phyloP scores from a whole-genome alignment of 2,797 vertebrate genomes.

The Gallirallus australis region DNA sequence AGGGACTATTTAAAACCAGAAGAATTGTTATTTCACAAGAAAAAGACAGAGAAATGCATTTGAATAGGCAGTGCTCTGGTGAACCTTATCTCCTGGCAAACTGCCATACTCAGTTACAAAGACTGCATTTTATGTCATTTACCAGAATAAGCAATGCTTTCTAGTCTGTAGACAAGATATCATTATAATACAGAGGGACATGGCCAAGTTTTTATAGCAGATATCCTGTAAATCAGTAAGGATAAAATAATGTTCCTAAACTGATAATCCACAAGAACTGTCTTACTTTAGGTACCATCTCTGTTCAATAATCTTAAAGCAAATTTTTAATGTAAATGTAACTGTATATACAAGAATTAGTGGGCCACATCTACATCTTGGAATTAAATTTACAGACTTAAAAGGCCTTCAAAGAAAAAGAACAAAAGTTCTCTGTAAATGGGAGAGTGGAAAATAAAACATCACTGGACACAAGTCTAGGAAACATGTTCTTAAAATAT shows the following conservation, averaged over 20 bases:
- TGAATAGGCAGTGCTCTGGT: neutral
- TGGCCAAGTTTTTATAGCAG: neutral
- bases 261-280: neutral
- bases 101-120: neutral
- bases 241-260: neutral
- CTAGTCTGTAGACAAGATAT: neutral
- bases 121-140: neutral
- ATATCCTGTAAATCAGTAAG: neutral
- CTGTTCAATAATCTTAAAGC: neutral
- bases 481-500: neutral
- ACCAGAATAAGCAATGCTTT: neutral
- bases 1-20: neutral
- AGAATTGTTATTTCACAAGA: neutral
- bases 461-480: neutral
- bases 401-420: neutral
- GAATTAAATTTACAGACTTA: neutral
- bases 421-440: neutral
- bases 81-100: neutral
- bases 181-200: neutral
- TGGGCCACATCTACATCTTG: accelerated
- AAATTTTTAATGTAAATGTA: neutral
- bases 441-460: neutral
- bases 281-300: neutral
- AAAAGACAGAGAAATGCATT: neutral
- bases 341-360: neutral